Evolutionary conservation across 2,113 vertebrate genomes (phyloP).

Genomic region (Hucho hucho): DNA sequence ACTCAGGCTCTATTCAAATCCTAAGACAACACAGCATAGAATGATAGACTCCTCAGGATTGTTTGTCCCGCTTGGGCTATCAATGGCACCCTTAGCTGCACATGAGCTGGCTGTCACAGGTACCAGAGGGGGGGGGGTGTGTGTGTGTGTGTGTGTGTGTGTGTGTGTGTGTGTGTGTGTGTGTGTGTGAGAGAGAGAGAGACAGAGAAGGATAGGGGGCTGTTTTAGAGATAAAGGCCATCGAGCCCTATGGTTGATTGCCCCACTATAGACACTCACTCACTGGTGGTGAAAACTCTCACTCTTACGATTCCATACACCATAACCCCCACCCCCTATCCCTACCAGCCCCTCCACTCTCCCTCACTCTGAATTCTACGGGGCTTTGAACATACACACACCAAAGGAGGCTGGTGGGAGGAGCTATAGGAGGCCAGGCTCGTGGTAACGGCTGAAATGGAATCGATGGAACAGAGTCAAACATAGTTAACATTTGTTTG

Average conservation of each 20-base stretch:
- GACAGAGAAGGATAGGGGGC: constrained; percentile 59
- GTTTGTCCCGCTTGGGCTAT: constrained; percentile 86
- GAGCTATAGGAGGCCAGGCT: too few relatives aligned
- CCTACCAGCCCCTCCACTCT: neutral
- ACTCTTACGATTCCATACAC: constrained; percentile 90
- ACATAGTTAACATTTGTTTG: too few relatives aligned
- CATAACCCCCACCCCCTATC: constrained; percentile 33
- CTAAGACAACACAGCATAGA: constrained; percentile 98
- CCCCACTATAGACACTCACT: constrained; percentile 93
- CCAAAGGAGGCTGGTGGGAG: neutral
- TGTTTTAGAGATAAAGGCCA: constrained; percentile 89
- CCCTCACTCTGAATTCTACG: neutral
- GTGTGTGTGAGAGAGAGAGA: constrained; percentile 42
- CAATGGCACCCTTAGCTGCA: constrained; percentile 93
- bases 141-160: neutral
- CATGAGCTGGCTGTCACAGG: constrained; percentile 81
- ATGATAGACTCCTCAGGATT: constrained; percentile 98
- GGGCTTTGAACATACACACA: constrained; percentile 13
- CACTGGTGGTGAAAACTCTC: constrained; percentile 90
- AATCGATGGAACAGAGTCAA: too few relatives aligned
- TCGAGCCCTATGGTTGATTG: constrained; percentile 95
- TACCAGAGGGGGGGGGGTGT: constrained; percentile 32
- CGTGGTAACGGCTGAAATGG: too few relatives aligned
- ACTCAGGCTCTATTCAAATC: constrained; percentile 90
- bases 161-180: constrained; percentile 23